These are phyloP conservation scores for Poeciliopsis occidentalis DNA, from an alignment of 2,113 vertebrate species.

Conservation along the genomic window DNA sequence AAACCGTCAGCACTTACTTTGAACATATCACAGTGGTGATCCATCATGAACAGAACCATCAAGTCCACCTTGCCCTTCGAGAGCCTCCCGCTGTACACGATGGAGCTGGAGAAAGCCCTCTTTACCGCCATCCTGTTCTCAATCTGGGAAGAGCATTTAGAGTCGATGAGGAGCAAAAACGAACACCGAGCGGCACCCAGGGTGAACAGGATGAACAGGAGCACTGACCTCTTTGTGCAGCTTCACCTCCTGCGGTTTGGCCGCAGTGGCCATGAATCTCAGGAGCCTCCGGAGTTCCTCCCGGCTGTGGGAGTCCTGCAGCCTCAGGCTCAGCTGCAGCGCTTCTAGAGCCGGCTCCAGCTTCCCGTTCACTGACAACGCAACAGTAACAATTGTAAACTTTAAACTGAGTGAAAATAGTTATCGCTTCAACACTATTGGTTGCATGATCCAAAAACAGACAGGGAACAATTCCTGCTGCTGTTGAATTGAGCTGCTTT, in stretches of 20 bases:
- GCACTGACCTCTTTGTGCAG: constrained; percentile 89
- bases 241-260: constrained; percentile 85
- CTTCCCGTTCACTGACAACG: constrained; percentile 91
- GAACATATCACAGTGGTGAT: constrained; percentile 92
- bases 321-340: constrained; percentile 92
- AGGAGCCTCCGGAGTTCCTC: constrained; percentile 93
- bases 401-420: background rate
- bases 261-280: constrained; percentile 92
- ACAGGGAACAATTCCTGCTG: no score
- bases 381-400: background rate
- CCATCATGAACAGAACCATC: constrained; percentile 94
- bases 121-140: constrained; percentile 98
- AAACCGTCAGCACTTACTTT: constrained; percentile 82
- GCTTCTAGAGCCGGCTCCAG: constrained; percentile 89
- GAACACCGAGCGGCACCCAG: background rate
- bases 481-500: no score
- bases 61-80: constrained; percentile 95
- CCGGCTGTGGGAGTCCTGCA: constrained; percentile 87
- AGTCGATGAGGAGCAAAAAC: constrained; percentile 3
- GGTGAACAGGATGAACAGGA: background rate
- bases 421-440: background rate
- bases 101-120: constrained; percentile 90
- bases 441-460: no score
- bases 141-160: constrained; percentile 74
- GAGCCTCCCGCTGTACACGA: constrained; percentile 88